phyloP scores from a whole-genome alignment of 2,797 vertebrate species.

The Mus caroli region DNA sequence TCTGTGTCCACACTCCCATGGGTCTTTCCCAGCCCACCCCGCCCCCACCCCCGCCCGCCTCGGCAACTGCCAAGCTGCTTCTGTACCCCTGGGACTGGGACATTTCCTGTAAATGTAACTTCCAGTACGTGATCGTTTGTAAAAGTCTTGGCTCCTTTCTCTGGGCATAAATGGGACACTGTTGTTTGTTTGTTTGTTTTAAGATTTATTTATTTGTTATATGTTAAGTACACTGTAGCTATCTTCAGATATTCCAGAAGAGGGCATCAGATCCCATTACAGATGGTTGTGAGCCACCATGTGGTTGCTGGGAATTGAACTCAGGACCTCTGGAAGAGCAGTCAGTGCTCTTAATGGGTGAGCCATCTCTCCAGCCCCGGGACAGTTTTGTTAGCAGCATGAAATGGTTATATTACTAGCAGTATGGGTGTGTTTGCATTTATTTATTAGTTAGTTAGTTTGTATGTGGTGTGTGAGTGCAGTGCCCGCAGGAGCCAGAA shows the following conservation, averaged over 20 bases:
- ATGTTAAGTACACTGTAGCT: too few relatives aligned
- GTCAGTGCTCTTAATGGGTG: too few relatives aligned
- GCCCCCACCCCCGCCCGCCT: not conserved
- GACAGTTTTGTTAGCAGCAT: conserved; percentile 34
- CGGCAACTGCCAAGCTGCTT: not conserved
- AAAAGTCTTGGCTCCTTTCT: conserved; percentile 32
- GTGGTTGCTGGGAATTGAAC: too few relatives aligned
- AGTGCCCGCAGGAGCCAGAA: not conserved
- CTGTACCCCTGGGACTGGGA: not conserved
- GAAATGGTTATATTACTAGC: conserved; percentile 22
- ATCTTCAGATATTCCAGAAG: too few relatives aligned
- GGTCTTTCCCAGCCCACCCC: not conserved
- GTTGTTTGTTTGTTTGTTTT: too few relatives aligned
- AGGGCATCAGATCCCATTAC: too few relatives aligned
- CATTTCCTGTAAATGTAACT: not conserved
- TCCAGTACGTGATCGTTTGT: not conserved
- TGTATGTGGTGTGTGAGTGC: not conserved
- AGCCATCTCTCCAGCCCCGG: too few relatives aligned
- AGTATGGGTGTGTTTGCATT: conserved; percentile 7
- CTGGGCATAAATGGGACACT: not conserved
- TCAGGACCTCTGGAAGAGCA: too few relatives aligned
- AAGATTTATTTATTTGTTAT: too few relatives aligned
- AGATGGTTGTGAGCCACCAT: too few relatives aligned
- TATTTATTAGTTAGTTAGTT: too few relatives aligned
- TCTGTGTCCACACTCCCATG: not conserved